A percentile compares a stretch with the other conserved stretches of the same genome.
Conservation (phyloP, 2,797 vertebrate genomes). For the Etheostoma perlongum region DNA sequence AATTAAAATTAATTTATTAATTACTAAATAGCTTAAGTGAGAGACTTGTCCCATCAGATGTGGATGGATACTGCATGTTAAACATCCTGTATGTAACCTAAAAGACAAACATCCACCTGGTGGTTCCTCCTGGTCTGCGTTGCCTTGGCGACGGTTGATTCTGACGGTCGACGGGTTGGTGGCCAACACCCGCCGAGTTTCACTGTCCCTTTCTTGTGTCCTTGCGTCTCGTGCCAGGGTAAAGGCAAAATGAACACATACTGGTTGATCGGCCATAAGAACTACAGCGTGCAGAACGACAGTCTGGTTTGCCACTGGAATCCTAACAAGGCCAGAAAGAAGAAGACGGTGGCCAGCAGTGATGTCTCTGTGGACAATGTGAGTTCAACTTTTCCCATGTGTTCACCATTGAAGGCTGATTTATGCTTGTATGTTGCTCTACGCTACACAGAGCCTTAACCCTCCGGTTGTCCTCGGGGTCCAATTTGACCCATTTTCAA, state of each 20-base stretch:
- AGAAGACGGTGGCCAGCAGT: constrained; percentile 68
- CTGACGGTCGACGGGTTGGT: not conserved
- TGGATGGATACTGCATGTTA: no score
- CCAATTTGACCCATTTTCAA: no score
- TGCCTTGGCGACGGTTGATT: no score
- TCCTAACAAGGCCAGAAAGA: constrained; percentile 77
- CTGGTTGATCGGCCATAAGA: constrained; percentile 91
- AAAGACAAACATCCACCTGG: no score
- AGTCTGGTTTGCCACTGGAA: constrained; percentile 95
- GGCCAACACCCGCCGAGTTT: not conserved
- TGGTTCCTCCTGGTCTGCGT: no score
- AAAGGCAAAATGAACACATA: constrained; percentile 94
- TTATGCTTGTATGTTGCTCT: no score
- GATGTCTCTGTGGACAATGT: constrained; percentile 76
- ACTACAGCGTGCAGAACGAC: constrained; percentile 92
- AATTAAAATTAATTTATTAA: no score
- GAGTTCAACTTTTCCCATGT: constrained; percentile 38
- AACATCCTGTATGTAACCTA: no score
- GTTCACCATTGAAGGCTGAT: not conserved
- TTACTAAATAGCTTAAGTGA: no score
- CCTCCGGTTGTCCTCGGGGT: no score
- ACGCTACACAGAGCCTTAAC: no score
- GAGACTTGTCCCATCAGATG: no score
- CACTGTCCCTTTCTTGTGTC: not conserved
- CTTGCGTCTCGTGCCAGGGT: constrained; percentile 76